Percentiles rank a stretch among this genome's conserved stretches.
Evolutionary conservation across 2,888 invertebrate species (phyloP).

Genomic region (Stegophylla sp.): DNA sequence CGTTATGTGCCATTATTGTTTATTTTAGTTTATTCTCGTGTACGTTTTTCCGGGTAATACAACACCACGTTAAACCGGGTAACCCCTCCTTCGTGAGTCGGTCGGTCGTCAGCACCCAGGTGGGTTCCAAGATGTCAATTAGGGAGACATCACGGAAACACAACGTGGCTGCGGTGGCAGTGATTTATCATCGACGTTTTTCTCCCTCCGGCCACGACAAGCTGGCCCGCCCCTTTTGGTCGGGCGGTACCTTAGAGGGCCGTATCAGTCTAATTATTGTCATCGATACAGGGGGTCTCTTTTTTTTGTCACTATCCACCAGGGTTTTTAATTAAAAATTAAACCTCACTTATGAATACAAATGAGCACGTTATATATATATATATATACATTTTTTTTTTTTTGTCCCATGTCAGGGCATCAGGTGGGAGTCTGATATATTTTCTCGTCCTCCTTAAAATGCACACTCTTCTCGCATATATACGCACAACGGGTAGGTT

Average conservation of each 20-base stretch:
- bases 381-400: no score
- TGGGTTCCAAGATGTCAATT: slow-evolving; percentile 57
- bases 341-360: slow-evolving; percentile 51
- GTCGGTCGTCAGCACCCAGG: slow-evolving; percentile 28
- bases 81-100: neutral
- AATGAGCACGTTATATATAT: no score
- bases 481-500: neutral
- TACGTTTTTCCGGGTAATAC: slow-evolving; percentile 21
- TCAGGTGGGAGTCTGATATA: slow-evolving; percentile 32
- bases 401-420: neutral
- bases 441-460: slow-evolving; percentile 14
- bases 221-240: slow-evolving; percentile 29
- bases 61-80: slow-evolving; percentile 32
- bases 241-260: slow-evolving; percentile 38
- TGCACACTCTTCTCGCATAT: neutral
- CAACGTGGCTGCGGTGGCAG: slow-evolving; percentile 10
- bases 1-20: neutral
- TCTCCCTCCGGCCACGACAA: slow-evolving; percentile 32
- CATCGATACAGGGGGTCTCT: slow-evolving; percentile 38
- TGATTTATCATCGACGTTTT: slow-evolving; percentile 58
- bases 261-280: slow-evolving; percentile 51
- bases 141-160: slow-evolving; percentile 54
- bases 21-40: neutral
- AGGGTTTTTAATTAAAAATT: slow-evolving; percentile 56
- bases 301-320: neutral